Percentiles rank a stretch among this genome's conserved stretches.
Evolutionary conservation across 1,140 invertebrate species (phyloP).

Genomic region (Hypothenemus hampei): DNA sequence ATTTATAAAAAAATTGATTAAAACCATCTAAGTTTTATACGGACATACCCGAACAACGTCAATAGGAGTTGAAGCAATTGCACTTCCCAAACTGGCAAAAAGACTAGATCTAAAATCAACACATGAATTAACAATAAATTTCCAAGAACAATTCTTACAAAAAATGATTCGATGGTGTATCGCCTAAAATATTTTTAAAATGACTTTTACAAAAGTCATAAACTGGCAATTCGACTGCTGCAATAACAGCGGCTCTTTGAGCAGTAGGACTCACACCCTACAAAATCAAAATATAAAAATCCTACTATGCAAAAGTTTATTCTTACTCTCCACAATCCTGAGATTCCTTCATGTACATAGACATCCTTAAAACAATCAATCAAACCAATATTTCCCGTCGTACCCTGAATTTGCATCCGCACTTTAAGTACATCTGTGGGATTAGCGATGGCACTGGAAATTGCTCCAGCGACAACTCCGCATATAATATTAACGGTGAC

Average conservation of each 20-base stretch:
- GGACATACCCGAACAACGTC: conserved; percentile 87
- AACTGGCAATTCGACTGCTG: conserved; percentile 88
- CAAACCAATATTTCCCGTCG: conserved; percentile 52
- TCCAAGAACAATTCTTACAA: conserved; percentile 56
- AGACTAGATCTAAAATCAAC: conserved; percentile 74
- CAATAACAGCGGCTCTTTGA: conserved; percentile 86
- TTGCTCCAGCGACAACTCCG: conserved; percentile 75
- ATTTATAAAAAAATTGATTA: conserved; percentile 2
- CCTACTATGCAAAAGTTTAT: neutral
- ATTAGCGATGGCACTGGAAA: conserved; percentile 93
- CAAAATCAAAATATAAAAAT: conserved; percentile 16
- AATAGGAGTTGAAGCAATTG: conserved; percentile 88
- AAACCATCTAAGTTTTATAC: conserved; percentile 15
- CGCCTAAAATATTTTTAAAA: conserved; percentile 66
- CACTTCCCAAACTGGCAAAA: conserved; percentile 87
- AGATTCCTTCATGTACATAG: conserved; percentile 71
- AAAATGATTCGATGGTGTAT: conserved; percentile 82
- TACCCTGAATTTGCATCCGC: conserved; percentile 77
- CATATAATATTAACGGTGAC: conserved; percentile 79
- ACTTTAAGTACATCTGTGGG: conserved; percentile 99
- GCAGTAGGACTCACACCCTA: conserved; percentile 87
- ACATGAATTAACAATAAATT: conserved; percentile 1
- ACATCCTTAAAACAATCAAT: conserved; percentile 75
- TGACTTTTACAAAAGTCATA: conserved; percentile 88
- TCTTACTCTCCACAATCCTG: conserved; percentile 79